Evolutionary conservation across 2,113 vertebrate genomes (phyloP), one percentile per base, ranked within the genome.

Genomic region (Marcusenius ussheri): DNA sequence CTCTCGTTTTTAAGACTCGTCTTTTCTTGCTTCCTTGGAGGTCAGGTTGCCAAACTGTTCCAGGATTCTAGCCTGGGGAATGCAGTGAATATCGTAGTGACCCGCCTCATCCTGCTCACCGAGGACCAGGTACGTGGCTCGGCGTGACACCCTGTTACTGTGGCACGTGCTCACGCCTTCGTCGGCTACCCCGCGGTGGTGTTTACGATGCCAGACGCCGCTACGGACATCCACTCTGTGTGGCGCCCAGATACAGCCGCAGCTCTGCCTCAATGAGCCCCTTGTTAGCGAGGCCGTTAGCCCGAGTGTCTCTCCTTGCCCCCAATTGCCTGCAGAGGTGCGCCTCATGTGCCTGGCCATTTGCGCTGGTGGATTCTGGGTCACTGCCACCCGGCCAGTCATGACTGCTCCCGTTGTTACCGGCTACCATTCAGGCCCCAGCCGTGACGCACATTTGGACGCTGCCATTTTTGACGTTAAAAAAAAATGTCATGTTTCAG

Each of bases 21-120:
- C 96, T 97, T 98, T 98, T 97, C 97, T 99, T 99, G 96, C 98
- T 99, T 99, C 97, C 97, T 97, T 99, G 98, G 98, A 99, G 98
- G 98, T 99, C 98, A 99, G 98, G 98, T 99, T 98, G 98, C 98
- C 98, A 99, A 99, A 99, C 98, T 99, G 97, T 99, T 99, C 97
- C 98, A 99, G 96, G 98, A 99, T 97, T 99, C 98, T 84, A 99
- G 98, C 97, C 97, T 99, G 97, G 98, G 98, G 95, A 99, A 97
- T 94, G 97, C 97, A 96, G 96, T 99, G 93, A 98, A 98, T 93
- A 98, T 99, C 84, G 96, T 99, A 47, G 98, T 99, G 88, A 99
- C 98, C 0, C 96, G 98, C 31, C 97, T 99, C 91, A 98, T 99
- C 92, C 96, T 99, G 89, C 97, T 99, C 83, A 99, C 98, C 0